Base-by-base conservation (phyloP, 2,113 vertebrate genomes). In the Toxostoma redivivum region DNA sequence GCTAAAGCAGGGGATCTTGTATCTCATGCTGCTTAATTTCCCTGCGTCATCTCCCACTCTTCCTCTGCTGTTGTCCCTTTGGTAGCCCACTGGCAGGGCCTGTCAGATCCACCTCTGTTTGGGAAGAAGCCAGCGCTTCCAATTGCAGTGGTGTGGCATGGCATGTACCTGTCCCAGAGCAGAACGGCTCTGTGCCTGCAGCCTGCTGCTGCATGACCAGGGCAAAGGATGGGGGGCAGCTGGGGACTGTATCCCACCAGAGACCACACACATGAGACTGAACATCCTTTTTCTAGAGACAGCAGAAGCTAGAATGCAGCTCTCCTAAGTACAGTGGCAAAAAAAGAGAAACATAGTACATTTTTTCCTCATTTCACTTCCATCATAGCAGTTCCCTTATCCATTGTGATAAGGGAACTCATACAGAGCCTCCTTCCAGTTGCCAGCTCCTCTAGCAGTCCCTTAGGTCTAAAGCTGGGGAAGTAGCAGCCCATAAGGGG, bases 121-220 rank as follows among this genome's bases (percentile, higher is more conserved):
- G 35, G 31, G 44, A 42, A 69, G 58, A 72, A 92, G 44, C 7
- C 30, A 51, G 51, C 0, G 0, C 47, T 88, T 65, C 61, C 1
- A 3, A 4, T 23, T 16, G 17, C 47, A 15, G 17, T 74, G 47
- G 24, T 2, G 13, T 25, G 48, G 20, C 23, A 23, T 0, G 0
- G 37, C 62, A 18, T 6, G 6, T 70, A 11, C 31, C 20, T 42
- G 14, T 35, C 40, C 1, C 61, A 0, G 45, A 48, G 50, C 23
- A 31, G 48, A 42, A 62, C 0, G 0, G 13, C 64, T 54, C 38
- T 67, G 73, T 67, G 72, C 73, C 81, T 4, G 3, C 50, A 70
- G 19, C 57, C 67, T 64, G 33, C 33, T 1, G 0, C 21, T 73
- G 24, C 11, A 4, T 66, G 12, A 33, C 42, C 16, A 56, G 17